These are phyloP conservation scores for Busseola fusca DNA, from an alignment of 2,888 invertebrate genomes.

Conservation along the genomic window DNA sequence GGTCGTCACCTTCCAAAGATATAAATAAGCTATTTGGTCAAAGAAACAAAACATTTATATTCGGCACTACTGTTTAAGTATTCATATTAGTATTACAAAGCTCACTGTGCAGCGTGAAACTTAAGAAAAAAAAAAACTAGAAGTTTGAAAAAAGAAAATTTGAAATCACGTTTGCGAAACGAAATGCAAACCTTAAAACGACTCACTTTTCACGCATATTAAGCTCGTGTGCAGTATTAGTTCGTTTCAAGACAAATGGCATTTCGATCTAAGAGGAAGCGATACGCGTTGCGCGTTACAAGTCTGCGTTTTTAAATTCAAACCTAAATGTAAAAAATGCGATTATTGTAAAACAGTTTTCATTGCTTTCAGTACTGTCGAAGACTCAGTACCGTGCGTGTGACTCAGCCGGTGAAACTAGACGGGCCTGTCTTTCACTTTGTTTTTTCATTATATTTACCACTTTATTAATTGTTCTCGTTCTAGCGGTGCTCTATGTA, in stretches of 20 bases:
- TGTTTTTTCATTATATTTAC: conserved; percentile 25
- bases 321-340: neutral
- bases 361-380: conserved; percentile 15
- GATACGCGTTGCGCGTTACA: conserved; percentile 11
- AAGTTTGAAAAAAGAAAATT: neutral
- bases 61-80: neutral
- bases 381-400: conserved; percentile 5
- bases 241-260: neutral
- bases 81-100: neutral
- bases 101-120: neutral
- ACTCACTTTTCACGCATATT: neutral
- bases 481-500: conserved; percentile 7
- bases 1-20: neutral
- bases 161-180: neutral
- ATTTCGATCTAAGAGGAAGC: neutral
- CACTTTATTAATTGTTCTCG: conserved; percentile 10
- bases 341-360: neutral
- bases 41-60: neutral
- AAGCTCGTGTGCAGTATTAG: neutral
- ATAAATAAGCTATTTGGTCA: neutral
- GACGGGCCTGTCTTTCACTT: conserved; percentile 17
- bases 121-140: too few relatives aligned
- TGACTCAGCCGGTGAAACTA: conserved; percentile 13
- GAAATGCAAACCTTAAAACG: neutral
- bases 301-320: conserved; percentile 11